Evolutionary conservation across 1,140 invertebrate genomes (phyloP).

Genomic region (Dendrolimus kikuchii): DNA sequence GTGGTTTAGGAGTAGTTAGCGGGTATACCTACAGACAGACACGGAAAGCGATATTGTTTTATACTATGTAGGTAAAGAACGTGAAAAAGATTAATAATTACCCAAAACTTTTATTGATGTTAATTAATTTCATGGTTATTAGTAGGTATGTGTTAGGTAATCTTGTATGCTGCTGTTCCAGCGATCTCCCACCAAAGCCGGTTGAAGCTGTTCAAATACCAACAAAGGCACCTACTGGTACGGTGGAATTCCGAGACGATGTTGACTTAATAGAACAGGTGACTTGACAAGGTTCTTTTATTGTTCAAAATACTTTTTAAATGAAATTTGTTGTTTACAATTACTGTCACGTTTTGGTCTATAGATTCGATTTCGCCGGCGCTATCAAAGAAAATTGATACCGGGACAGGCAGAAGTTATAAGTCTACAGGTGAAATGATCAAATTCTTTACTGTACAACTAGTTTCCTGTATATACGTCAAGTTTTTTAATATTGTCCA

Average conservation of each 20-base stretch:
- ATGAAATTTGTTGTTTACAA: constrained; percentile 3
- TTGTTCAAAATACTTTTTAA: background rate
- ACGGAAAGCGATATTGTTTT: too few species aligned
- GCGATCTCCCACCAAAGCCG: constrained; percentile 40
- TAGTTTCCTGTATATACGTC: too few species aligned
- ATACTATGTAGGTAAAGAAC: too few species aligned
- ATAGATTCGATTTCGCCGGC: constrained; percentile 73
- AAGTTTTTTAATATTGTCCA: too few species aligned
- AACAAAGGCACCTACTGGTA: constrained; percentile 49
- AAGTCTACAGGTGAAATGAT: constrained; percentile 68
- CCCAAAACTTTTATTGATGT: too few species aligned
- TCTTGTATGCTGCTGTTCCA: constrained; percentile 15
- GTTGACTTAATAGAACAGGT: constrained; percentile 65
- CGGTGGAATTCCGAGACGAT: constrained; percentile 58
- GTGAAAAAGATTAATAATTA: too few species aligned
- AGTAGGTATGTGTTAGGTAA: background rate
- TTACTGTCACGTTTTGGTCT: constrained; percentile 21
- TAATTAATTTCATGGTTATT: too few species aligned
- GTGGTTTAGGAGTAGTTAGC: too few species aligned
- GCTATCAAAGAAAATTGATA: constrained; percentile 72
- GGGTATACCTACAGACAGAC: too few species aligned
- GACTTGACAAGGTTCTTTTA: constrained; percentile 3
- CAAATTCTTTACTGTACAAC: too few species aligned
- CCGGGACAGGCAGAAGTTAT: constrained; percentile 71
- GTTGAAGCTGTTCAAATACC: constrained; percentile 43